Conservation (phyloP, 2,797 vertebrate species). For the Rousettus madagascariensis region DNA sequence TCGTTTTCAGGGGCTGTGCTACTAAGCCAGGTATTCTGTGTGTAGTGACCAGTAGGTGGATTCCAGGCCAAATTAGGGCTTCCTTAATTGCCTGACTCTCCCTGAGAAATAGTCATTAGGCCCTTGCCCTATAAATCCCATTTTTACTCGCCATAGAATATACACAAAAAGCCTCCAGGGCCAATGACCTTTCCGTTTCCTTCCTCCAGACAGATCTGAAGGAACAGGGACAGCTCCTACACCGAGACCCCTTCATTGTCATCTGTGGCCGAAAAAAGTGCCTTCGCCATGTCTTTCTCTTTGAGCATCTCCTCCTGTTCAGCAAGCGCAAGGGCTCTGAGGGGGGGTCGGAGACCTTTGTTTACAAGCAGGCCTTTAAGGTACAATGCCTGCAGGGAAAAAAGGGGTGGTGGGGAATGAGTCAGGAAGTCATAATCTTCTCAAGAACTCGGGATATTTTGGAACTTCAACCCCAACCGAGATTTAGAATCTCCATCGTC, state of each 20-base stretch:
- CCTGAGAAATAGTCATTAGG: background rate
- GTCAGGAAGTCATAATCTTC: background rate
- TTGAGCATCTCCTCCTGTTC: slow-evolving; percentile 91
- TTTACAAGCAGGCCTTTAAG: slow-evolving; percentile 93
- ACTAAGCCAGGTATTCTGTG: background rate
- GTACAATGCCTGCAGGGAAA: slow-evolving; percentile 72
- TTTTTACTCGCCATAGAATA: background rate
- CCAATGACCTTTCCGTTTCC: background rate
- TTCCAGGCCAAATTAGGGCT: background rate
- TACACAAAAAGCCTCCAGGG: background rate
- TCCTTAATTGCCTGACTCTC: background rate
- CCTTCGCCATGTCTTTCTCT: slow-evolving; percentile 91
- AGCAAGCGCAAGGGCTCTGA: slow-evolving; percentile 90
- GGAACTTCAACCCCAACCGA: background rate
- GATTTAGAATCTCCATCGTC: slow-evolving; percentile 9
- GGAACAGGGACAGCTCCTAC: slow-evolving; percentile 91
- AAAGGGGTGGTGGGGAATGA: accelerated
- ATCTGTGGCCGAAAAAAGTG: slow-evolving; percentile 90
- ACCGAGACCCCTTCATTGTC: slow-evolving; percentile 90
- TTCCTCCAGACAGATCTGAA: slow-evolving; percentile 86
- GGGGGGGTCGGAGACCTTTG: slow-evolving; percentile 85
- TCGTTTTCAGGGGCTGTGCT: background rate
- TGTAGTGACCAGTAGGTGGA: background rate
- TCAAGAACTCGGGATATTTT: background rate
- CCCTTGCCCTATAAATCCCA: background rate